Evolutionary conservation across 2,797 vertebrate genomes (phyloP).

Genomic region (Diplodus puntazzo): DNA sequence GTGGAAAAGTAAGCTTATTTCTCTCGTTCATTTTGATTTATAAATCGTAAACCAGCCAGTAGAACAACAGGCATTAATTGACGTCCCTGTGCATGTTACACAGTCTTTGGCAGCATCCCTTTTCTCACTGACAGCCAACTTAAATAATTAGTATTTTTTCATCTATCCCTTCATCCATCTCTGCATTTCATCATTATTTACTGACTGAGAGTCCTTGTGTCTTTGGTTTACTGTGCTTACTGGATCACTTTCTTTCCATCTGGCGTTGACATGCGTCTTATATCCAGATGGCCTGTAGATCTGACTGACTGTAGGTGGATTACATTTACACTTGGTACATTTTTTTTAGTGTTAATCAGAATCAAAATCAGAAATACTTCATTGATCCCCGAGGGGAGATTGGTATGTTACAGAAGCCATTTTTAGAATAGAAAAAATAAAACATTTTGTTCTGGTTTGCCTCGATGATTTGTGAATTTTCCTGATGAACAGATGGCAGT

Average conservation of each 20-base stretch:
- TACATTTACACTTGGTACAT: constrained; percentile 49
- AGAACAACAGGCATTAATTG: constrained; percentile 17
- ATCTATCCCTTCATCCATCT: constrained; percentile 19
- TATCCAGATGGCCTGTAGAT: constrained; percentile 65
- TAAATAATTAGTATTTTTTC: constrained; percentile 5
- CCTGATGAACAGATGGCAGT: too few relatives aligned
- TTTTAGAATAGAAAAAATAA: too few relatives aligned
- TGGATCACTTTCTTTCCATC: constrained; percentile 52
- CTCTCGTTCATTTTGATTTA: neutral
- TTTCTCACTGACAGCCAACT: neutral
- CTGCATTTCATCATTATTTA: constrained; percentile 33
- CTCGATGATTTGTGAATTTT: too few relatives aligned
- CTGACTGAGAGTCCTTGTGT: constrained; percentile 6
- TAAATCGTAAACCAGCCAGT: neutral
- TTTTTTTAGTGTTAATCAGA: too few relatives aligned
- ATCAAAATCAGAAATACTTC: too few relatives aligned
- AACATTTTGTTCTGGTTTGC: too few relatives aligned
- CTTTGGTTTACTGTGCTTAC: constrained; percentile 12
- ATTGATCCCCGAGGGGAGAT: too few relatives aligned
- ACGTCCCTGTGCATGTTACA: neutral
- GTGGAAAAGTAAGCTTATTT: constrained; percentile 93
- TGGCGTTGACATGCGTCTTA: constrained; percentile 30
- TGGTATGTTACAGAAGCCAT: too few relatives aligned
- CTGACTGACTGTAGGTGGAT: constrained; percentile 61
- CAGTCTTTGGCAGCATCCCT: constrained; percentile 7